Evolutionary conservation across 2,888 invertebrate genomes (phyloP).

Genomic region (Lasioglossum figueresi): DNA sequence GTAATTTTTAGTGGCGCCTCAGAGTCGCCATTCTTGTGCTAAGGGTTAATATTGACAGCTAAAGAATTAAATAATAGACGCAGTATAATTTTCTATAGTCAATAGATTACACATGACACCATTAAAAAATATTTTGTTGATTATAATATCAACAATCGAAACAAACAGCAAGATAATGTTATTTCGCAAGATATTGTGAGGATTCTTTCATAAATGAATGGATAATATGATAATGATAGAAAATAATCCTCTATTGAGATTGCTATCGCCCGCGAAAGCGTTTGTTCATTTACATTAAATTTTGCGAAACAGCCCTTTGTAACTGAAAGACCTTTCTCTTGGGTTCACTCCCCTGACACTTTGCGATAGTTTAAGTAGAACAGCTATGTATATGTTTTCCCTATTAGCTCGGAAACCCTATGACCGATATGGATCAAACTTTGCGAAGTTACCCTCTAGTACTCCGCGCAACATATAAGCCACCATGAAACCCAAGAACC

Average conservation of each 20-base stretch:
- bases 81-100: not conserved
- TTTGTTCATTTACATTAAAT: not conserved
- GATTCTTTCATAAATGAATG: not conserved
- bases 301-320: not conserved
- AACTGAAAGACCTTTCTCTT: not conserved
- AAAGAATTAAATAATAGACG: no score
- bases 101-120: not conserved
- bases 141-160: no score
- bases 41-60: no score
- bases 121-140: not conserved
- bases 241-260: not conserved
- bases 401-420: slow-evolving; percentile 35
- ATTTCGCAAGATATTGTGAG: not conserved
- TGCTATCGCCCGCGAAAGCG: not conserved
- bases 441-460: slow-evolving; percentile 46
- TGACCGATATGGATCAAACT: slow-evolving; percentile 57
- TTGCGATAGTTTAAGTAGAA: not conserved
- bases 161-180: not conserved
- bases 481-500: not conserved
- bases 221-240: not conserved
- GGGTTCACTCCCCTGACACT: not conserved
- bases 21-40: no score
- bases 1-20: no score
- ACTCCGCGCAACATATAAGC: not conserved
- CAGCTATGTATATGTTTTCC: slow-evolving; percentile 15